phyloP scores from a whole-genome alignment of 2,797 vertebrate species.

The Pipistrellus pygmaeus region DNA sequence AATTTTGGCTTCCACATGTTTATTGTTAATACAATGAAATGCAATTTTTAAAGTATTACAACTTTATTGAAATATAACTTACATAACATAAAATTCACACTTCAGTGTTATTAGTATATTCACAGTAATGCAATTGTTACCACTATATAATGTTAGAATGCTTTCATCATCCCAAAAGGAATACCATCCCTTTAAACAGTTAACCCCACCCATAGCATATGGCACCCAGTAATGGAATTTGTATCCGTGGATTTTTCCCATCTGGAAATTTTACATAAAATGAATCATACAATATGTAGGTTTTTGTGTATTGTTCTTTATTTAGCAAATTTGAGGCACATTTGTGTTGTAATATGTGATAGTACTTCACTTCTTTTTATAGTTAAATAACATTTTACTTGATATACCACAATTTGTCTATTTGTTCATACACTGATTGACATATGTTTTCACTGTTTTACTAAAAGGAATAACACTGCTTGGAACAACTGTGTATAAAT shows the following conservation, averaged over 20 bases:
- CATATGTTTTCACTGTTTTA: neutral
- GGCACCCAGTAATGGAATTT: neutral
- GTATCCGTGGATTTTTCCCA: neutral
- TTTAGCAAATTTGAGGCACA: neutral
- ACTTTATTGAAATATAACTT: slow-evolving; percentile 14
- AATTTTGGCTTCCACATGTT: neutral
- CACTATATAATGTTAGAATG: slow-evolving; percentile 1
- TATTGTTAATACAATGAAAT: slow-evolving; percentile 8
- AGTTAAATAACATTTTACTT: neutral
- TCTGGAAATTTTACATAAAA: neutral
- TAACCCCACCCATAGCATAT: neutral
- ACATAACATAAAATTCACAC: slow-evolving; percentile 14
- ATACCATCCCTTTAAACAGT: neutral
- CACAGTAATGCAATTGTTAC: neutral
- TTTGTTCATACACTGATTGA: neutral
- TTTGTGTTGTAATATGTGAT: neutral
- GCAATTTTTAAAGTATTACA: neutral
- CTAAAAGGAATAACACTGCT: neutral
- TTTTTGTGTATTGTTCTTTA: neutral
- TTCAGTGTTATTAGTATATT: slow-evolving; percentile 7
- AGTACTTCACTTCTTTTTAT: neutral
- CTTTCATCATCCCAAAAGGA: neutral
- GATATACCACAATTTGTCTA: neutral
- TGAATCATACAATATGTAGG: neutral
- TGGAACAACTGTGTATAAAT: neutral